Conservation (phyloP, 2,888 invertebrate species). For the Eupithecia pulchellata region DNA sequence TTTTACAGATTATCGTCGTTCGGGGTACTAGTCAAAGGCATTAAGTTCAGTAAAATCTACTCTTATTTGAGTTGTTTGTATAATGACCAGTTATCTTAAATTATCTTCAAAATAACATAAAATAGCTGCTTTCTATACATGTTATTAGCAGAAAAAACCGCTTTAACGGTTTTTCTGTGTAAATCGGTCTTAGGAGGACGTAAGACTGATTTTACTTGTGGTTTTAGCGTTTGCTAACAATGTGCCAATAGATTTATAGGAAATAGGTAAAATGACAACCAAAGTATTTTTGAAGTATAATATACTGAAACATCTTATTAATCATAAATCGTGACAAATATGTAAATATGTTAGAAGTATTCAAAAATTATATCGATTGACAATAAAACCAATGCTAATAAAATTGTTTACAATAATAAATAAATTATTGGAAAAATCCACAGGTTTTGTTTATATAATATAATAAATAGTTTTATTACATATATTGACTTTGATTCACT, state of each 20-base stretch:
- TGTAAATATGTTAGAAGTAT: neutral
- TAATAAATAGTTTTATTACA: constrained; percentile 2
- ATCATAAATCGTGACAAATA: neutral
- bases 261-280: neutral
- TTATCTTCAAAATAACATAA: neutral
- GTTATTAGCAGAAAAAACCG: neutral
- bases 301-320: neutral
- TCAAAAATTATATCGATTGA: neutral
- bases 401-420: neutral
- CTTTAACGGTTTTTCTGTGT: constrained; percentile 45
- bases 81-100: neutral
- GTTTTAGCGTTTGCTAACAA: constrained; percentile 6
- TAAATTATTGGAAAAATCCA: neutral
- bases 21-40: constrained; percentile 5
- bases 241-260: constrained; percentile 18
- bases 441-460: neutral
- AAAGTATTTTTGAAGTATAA: neutral
- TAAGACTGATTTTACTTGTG: constrained; percentile 59
- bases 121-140: constrained; percentile 11
- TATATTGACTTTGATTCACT: neutral
- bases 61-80: neutral
- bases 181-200: constrained; percentile 73
- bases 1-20: neutral
- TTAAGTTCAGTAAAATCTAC: neutral
- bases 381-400: neutral